These are phyloP conservation scores for Cnemophilus loriae DNA, from an alignment of 2,113 vertebrate genomes.

Conservation along the genomic window DNA sequence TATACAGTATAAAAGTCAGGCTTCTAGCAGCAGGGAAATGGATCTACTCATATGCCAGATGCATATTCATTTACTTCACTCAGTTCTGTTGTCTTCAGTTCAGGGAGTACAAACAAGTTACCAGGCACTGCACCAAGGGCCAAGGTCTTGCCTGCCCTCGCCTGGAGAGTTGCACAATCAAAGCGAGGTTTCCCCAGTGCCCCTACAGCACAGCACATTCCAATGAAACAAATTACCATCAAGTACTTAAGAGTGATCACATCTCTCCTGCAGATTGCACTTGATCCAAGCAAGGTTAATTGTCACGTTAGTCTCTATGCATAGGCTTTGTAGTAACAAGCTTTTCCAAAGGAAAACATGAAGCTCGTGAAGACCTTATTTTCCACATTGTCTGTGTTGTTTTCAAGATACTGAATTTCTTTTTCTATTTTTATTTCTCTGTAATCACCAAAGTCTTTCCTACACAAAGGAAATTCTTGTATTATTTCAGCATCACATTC, in stretches of 20 bases:
- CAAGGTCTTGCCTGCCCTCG: background rate
- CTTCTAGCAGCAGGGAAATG: background rate
- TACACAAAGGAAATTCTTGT: background rate
- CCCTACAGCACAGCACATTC: background rate
- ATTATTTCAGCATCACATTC: background rate
- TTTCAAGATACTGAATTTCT: background rate
- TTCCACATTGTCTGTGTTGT: background rate
- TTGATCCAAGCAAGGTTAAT: slow-evolving; percentile 10
- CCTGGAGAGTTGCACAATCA: background rate
- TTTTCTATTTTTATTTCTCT: background rate
- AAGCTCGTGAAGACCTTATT: background rate
- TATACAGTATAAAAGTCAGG: background rate
- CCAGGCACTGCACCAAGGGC: background rate
- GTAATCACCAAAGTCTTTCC: background rate
- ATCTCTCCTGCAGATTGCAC: background rate
- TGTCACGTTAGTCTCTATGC: background rate
- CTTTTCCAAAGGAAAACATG: background rate
- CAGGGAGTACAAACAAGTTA: background rate
- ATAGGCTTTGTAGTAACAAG: background rate
- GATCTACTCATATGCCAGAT: background rate
- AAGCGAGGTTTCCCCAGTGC: background rate
- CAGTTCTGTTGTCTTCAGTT: background rate
- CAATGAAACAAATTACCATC: background rate
- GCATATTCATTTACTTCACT: background rate
- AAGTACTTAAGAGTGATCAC: background rate